Percentiles rank a stretch among this genome's conserved stretches.
These are phyloP conservation scores for Sthenelais limicola DNA, from an alignment of 2,888 invertebrate genomes.

Conservation along the genomic window DNA sequence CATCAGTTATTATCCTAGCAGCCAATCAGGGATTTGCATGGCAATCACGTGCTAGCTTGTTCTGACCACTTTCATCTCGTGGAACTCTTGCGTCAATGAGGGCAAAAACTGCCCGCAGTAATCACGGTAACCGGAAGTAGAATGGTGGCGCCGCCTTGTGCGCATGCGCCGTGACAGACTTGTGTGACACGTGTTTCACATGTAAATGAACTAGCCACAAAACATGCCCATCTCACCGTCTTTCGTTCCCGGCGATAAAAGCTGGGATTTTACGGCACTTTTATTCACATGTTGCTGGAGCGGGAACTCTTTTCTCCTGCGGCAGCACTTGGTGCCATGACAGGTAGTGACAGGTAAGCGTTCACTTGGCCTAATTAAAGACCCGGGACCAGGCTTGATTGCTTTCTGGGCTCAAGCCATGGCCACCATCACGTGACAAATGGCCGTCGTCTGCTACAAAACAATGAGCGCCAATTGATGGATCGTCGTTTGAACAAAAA, in stretches of 20 bases:
- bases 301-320: too few relatives aligned
- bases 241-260: too few relatives aligned
- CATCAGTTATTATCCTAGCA: too few relatives aligned
- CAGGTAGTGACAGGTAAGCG: conserved; percentile 29
- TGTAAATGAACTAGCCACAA: too few relatives aligned
- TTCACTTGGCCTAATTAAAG: conserved; percentile 34
- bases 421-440: conserved; percentile 8
- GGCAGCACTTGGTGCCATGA: too few relatives aligned
- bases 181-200: too few relatives aligned
- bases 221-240: too few relatives aligned
- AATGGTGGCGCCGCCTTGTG: too few relatives aligned
- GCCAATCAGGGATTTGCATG: conserved; percentile 32
- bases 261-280: too few relatives aligned
- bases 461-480: conserved; percentile 29
- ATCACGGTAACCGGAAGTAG: conserved; percentile 41
- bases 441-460: conserved; percentile 14
- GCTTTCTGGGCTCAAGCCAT: conserved; percentile 6
- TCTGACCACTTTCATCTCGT: conserved; percentile 35
- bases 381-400: conserved; percentile 22
- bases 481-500: conserved; percentile 25
- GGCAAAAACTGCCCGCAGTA: conserved; percentile 32
- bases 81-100: conserved; percentile 38
- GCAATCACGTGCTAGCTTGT: conserved; percentile 14
- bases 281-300: too few relatives aligned
- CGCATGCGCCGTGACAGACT: too few relatives aligned